Base-by-base conservation (phyloP, 2,797 vertebrate genomes). In the Pseudochaenichthys georgianus region DNA sequence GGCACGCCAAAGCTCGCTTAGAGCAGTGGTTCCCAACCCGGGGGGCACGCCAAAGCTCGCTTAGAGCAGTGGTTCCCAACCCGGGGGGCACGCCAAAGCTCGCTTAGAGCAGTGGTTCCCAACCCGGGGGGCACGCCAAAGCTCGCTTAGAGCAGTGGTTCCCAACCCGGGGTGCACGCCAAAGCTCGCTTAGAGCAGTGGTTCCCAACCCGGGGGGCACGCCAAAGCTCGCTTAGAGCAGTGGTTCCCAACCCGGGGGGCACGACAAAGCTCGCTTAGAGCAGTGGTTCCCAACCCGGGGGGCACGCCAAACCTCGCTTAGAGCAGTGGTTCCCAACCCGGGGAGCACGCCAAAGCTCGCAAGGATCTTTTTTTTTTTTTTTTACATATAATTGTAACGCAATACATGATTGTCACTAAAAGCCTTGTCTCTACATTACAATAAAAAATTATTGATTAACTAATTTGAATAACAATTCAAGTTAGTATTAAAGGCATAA, bases 381-480 rank as follows among this genome's bases (percentile, higher is more conserved):
- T 21, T 21, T 21, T n/a, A 21, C 21, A 21, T 21, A 21, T 21
- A 21, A 21, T 21, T 21, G 2, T 23, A 23, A 3, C 2, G 23
- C 23, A 23, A 3, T 23, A 23, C 23, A 2, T 3, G 23, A 3
- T 2, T 2, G 23, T 2, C 23, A 23, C 23, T 2, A 2, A 2
- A 23, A 23, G 2, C 2, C 23, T 23, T 2, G 23, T 3, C 2
- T 23, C 2, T n/a, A 3, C 2, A 3, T 3, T 23, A 3, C 2
- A 3, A 3, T 23, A 23, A 0, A 23, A 3, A 2, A 23, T 2
- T 2, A 3, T 2, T 23, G 2, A 2, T 3, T 3, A 23, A 23
- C 2, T 3, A 0, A 3, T 2, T 2, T 2, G 23, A 3, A 2
- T 21, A 21, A 21, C 2, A 21, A 21, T 21, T 21, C 21, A 21